Percentiles rank a stretch among this genome's conserved stretches.
phyloP scores from a whole-genome alignment of 2,888 invertebrate genomes.

The Chalcis sispes region DNA sequence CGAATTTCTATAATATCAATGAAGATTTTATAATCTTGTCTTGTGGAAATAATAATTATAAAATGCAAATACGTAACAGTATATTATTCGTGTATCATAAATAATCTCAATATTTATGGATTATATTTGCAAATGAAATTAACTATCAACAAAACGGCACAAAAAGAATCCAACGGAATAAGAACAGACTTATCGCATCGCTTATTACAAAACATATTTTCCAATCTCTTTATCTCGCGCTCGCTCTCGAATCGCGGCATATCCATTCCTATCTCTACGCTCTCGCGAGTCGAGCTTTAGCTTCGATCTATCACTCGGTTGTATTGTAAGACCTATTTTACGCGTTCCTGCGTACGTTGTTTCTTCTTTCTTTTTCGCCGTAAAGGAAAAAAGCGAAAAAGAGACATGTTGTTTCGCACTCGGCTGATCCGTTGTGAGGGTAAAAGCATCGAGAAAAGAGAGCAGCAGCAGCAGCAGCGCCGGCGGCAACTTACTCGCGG shows the following conservation, averaged over 20 bases:
- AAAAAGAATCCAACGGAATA: too few species aligned
- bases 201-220: background rate
- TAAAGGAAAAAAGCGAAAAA: background rate
- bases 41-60: too few species aligned
- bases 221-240: slow-evolving; percentile 3
- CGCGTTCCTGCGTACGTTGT: slow-evolving; percentile 35
- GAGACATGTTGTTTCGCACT: slow-evolving; percentile 45
- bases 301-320: slow-evolving; percentile 45
- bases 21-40: too few species aligned
- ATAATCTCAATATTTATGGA: too few species aligned
- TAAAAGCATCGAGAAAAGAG: background rate
- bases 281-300: background rate
- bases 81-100: too few species aligned
- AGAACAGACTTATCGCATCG: too few species aligned
- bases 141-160: too few species aligned
- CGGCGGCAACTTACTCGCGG: background rate
- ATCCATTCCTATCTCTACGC: background rate
- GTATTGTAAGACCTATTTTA: slow-evolving; percentile 6
- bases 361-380: too few species aligned
- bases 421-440: slow-evolving; percentile 24
- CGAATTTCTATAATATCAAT: too few species aligned
- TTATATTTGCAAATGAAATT: too few species aligned
- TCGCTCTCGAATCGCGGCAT: background rate
- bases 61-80: too few species aligned
- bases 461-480: too few species aligned